Conservation (phyloP, 2,797 vertebrate species). For the Anas capensis region DNA sequence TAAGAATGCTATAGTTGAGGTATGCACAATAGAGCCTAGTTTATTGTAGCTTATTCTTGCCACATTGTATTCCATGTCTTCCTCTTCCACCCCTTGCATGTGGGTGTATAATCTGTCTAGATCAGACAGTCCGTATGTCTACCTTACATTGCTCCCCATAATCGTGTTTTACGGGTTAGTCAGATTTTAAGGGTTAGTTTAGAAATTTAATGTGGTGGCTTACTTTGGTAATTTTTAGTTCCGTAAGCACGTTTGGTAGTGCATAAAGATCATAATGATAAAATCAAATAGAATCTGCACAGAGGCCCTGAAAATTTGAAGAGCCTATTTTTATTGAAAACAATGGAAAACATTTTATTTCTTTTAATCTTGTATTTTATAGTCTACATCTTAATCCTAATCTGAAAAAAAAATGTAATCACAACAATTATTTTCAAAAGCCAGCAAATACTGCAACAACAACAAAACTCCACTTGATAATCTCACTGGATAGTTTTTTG, state of each 20-base stretch:
- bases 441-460: constrained; percentile 42
- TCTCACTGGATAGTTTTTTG: constrained; percentile 16
- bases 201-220: not conserved
- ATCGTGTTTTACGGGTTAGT: not conserved
- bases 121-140: not conserved
- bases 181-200: not conserved
- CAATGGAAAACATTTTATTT: not conserved
- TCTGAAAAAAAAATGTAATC: constrained; percentile 48
- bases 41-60: not conserved
- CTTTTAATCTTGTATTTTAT: not conserved
- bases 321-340: not conserved
- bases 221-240: not conserved
- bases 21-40: not conserved
- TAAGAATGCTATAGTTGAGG: not conserved
- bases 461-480: constrained; percentile 20
- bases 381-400: not conserved
- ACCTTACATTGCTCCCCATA: not conserved
- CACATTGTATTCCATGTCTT: not conserved
- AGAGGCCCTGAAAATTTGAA: not conserved
- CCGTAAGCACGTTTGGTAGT: not conserved
- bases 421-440: not conserved
- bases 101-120: not conserved
- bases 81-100: not conserved
- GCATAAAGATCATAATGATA: not conserved
- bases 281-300: not conserved